Evolutionary conservation across 2,113 vertebrate genomes (phyloP).

Genomic region (Accipiter cooperii): DNA sequence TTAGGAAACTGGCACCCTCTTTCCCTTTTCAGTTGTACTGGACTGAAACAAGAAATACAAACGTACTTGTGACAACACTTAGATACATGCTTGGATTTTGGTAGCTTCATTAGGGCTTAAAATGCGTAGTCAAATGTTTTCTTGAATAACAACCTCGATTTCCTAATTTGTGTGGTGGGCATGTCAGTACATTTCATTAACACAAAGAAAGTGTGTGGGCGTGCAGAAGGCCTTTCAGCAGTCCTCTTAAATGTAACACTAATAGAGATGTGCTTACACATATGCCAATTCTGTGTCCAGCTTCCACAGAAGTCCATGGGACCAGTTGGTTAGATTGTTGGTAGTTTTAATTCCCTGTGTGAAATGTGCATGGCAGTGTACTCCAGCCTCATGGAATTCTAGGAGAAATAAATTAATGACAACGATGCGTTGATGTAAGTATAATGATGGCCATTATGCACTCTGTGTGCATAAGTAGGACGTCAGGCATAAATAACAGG

Average conservation of each 20-base stretch:
- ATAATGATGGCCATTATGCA: too few relatives aligned
- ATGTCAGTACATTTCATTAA: not conserved
- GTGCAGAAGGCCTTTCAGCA: not conserved
- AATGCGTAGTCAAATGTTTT: not conserved
- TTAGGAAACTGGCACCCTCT: not conserved
- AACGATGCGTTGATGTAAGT: not conserved
- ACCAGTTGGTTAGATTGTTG: too few relatives aligned
- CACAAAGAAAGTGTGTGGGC: not conserved
- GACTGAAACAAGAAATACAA: not conserved
- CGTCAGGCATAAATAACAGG: not conserved
- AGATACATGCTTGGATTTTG: not conserved
- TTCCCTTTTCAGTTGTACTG: not conserved
- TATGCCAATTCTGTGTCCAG: not conserved
- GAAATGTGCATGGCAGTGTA: fast-evolving
- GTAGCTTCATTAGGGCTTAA: not conserved
- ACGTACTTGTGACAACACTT: not conserved
- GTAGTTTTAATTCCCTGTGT: not conserved
- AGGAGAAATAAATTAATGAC: not conserved
- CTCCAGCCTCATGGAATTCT: not conserved
- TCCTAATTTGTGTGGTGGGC: not conserved
- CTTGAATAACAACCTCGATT: not conserved
- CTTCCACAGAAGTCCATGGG: not conserved
- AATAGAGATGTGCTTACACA: not conserved
- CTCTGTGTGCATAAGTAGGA: not conserved
- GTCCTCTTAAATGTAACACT: not conserved